Conservation (phyloP, 2,797 vertebrate species). For the Triplophysa yarkandensis region DNA sequence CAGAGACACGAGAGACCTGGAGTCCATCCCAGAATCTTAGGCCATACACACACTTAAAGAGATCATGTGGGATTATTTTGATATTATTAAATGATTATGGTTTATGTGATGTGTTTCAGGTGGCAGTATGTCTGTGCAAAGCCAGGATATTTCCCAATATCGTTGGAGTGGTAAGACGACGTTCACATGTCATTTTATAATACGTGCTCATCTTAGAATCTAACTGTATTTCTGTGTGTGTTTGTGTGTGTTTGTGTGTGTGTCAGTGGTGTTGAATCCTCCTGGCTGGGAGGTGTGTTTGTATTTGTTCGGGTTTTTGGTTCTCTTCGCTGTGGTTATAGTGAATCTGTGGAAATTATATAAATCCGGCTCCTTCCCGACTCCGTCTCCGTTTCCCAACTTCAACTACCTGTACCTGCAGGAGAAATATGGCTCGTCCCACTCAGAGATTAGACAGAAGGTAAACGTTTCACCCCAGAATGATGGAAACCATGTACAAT, state of each 20-base stretch:
- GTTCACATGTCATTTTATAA: not conserved
- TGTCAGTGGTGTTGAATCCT: conserved; percentile 85
- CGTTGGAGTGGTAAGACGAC: conserved; percentile 76
- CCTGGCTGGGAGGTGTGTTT: conserved; percentile 91
- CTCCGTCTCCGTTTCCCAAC: conserved; percentile 94
- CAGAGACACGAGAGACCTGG: too few relatives aligned
- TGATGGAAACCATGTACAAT: too few relatives aligned
- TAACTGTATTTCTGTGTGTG: conserved; percentile 7
- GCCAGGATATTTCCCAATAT: conserved; percentile 77
- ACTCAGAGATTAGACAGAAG: conserved; percentile 82
- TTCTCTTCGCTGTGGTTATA: conserved; percentile 83
- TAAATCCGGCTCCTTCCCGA: conserved; percentile 89
- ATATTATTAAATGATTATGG: not conserved
- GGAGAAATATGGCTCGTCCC: conserved; percentile 89
- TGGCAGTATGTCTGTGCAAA: conserved; percentile 76
- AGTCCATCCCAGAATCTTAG: too few relatives aligned
- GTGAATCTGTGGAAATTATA: conserved; percentile 95
- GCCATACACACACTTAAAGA: too few relatives aligned
- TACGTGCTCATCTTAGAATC: not conserved
- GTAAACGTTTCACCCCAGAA: too few relatives aligned
- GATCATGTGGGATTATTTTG: too few relatives aligned
- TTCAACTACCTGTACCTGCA: conserved; percentile 95
- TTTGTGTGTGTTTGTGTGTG: conserved; percentile 36
- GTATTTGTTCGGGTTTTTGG: conserved; percentile 86
- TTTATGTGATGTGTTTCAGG: conserved; percentile 48